Evolutionary conservation across 2,888 invertebrate genomes (phyloP).

Genomic region (Brassicogethes aeneus): DNA sequence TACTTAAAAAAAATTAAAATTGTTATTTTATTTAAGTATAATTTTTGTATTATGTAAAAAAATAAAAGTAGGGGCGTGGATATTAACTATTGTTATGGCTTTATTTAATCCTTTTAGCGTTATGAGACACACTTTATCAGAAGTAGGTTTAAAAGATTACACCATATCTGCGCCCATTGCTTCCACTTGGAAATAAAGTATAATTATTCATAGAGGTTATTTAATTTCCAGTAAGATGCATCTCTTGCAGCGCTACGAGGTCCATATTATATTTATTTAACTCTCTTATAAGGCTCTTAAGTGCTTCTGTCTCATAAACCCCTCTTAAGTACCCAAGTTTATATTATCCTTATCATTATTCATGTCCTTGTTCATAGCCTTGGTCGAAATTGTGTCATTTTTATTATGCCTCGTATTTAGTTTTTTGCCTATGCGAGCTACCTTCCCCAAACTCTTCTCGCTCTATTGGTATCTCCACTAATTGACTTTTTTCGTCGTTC

Average conservation of each 20-base stretch:
- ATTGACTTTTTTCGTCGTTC: slow-evolving; percentile 3
- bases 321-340: background rate
- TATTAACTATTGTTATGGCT: no score
- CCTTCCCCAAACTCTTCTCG: no score
- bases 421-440: no score
- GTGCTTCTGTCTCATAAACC: background rate
- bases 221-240: background rate
- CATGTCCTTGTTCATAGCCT: background rate
- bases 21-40: no score
- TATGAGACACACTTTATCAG: no score
- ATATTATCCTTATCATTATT: background rate
- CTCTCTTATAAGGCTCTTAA: background rate
- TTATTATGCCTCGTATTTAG: no score
- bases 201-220: background rate
- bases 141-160: no score
- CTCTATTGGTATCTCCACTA: background rate
- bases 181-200: background rate
- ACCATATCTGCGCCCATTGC: background rate
- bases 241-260: slow-evolving; percentile 1
- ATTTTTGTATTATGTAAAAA: no score
- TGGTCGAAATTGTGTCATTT: background rate
- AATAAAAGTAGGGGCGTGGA: no score
- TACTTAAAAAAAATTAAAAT: no score
- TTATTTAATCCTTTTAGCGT: no score
- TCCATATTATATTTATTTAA: background rate